A percentile compares a stretch with the other conserved stretches of the same genome.
Evolutionary conservation across 1,140 invertebrate genomes (phyloP).

Genomic region (Protaetia brevitarsis): DNA sequence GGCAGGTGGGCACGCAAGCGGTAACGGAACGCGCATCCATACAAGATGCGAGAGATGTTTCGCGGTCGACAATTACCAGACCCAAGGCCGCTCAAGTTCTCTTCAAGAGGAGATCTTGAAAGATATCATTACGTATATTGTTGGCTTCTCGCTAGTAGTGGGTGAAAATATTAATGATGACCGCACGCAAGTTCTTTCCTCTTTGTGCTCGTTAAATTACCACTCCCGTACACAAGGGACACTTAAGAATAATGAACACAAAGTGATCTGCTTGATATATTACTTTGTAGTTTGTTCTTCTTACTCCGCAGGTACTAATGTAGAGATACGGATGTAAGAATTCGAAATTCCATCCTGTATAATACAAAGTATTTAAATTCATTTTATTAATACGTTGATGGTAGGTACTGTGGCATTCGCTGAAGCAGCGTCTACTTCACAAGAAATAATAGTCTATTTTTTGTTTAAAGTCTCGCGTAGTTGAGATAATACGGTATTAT

Average conservation of each 20-base stretch:
- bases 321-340: too few species aligned
- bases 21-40: neutral
- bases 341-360: too few species aligned
- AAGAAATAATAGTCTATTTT: too few species aligned
- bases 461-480: too few species aligned
- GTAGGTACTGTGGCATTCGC: too few species aligned
- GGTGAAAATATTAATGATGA: slow-evolving; percentile 9
- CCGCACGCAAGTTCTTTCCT: neutral
- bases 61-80: slow-evolving; percentile 10
- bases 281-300: too few species aligned
- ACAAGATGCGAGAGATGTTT: neutral
- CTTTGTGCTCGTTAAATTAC: slow-evolving; percentile 4
- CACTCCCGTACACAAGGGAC: neutral
- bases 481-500: too few species aligned
- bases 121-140: neutral
- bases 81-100: neutral
- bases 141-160: neutral
- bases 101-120: neutral
- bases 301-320: too few species aligned
- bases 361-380: too few species aligned
- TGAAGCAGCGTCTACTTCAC: too few species aligned
- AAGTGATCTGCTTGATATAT: neutral
- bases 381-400: too few species aligned
- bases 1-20: neutral
- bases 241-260: neutral